Evolutionary conservation across 2,888 invertebrate genomes (phyloP).

Genomic region (Agriopis marginaria): DNA sequence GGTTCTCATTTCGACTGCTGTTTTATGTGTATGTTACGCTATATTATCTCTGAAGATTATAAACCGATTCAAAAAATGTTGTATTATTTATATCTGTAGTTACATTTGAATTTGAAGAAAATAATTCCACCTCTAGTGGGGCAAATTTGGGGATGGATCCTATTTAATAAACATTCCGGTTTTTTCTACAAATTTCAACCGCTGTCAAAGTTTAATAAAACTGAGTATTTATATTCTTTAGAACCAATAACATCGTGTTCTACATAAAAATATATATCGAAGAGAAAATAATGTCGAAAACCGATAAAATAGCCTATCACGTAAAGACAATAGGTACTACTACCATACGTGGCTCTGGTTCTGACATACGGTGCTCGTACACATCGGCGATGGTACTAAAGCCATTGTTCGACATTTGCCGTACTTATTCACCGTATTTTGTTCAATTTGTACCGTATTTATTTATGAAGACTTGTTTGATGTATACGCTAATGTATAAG

Average conservation of each 20-base stretch:
- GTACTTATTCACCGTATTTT: slow-evolving; percentile 17
- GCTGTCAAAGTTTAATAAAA: too few relatives aligned
- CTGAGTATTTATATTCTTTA: not conserved
- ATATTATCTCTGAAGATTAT: too few relatives aligned
- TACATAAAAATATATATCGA: slow-evolving; percentile 11
- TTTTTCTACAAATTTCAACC: too few relatives aligned
- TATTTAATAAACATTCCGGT: too few relatives aligned
- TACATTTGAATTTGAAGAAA: too few relatives aligned
- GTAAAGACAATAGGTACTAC: slow-evolving; percentile 39
- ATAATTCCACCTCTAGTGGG: too few relatives aligned
- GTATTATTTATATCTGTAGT: too few relatives aligned
- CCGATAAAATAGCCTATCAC: slow-evolving; percentile 40
- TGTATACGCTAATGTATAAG: not conserved
- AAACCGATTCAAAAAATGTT: too few relatives aligned
- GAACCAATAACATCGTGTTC: slow-evolving; percentile 9
- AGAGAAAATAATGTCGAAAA: slow-evolving; percentile 10
- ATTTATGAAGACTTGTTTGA: slow-evolving; percentile 3
- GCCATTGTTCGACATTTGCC: slow-evolving; percentile 15
- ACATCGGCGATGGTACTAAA: slow-evolving; percentile 32
- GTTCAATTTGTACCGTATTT: slow-evolving; percentile 13
- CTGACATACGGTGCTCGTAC: slow-evolving; percentile 45
- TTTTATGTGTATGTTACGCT: too few relatives aligned
- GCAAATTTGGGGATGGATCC: too few relatives aligned
- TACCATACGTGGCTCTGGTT: slow-evolving; percentile 40
- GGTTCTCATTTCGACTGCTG: too few relatives aligned